These are phyloP conservation scores for Campopleginae sp. DNA, from an alignment of 2,888 invertebrate genomes.

Conservation along the genomic window DNA sequence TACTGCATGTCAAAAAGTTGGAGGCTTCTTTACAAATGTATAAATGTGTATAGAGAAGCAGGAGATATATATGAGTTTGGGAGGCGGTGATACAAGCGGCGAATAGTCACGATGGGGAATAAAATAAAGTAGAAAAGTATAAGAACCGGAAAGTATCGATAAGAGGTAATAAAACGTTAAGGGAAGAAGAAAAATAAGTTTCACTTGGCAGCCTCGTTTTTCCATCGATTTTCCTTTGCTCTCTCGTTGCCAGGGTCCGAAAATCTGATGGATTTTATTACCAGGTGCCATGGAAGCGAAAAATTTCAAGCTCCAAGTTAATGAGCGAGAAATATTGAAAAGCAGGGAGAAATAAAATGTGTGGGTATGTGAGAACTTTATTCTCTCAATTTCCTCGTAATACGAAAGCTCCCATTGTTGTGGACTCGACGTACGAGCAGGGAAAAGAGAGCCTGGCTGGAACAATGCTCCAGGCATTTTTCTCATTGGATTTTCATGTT, in stretches of 20 bases:
- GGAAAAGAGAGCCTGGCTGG: background rate
- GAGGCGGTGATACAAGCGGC: conserved; percentile 24
- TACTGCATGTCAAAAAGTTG: background rate
- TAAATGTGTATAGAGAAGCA: background rate
- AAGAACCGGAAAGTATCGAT: conserved; percentile 50
- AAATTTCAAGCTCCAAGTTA: too few relatives aligned
- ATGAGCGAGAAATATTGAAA: too few relatives aligned
- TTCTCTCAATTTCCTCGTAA: background rate
- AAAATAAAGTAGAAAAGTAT: conserved; percentile 39
- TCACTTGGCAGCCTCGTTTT: conserved; percentile 4
- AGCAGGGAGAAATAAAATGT: too few relatives aligned
- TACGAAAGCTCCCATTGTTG: background rate
- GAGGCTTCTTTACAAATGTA: background rate
- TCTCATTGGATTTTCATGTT: background rate
- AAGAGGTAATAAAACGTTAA: conserved; percentile 45
- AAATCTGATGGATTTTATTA: background rate
- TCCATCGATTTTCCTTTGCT: background rate
- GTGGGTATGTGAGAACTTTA: too few relatives aligned
- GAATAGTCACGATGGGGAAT: conserved; percentile 44
- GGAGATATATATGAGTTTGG: conserved; percentile 30
- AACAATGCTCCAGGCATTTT: background rate
- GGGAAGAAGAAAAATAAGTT: conserved; percentile 35
- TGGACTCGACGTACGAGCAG: background rate
- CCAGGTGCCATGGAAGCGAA: background rate
- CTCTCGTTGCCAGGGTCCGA: too few relatives aligned